These are phyloP conservation scores for Galerucella calmariensis DNA, from an alignment of 2,888 invertebrate species.

Conservation along the genomic window DNA sequence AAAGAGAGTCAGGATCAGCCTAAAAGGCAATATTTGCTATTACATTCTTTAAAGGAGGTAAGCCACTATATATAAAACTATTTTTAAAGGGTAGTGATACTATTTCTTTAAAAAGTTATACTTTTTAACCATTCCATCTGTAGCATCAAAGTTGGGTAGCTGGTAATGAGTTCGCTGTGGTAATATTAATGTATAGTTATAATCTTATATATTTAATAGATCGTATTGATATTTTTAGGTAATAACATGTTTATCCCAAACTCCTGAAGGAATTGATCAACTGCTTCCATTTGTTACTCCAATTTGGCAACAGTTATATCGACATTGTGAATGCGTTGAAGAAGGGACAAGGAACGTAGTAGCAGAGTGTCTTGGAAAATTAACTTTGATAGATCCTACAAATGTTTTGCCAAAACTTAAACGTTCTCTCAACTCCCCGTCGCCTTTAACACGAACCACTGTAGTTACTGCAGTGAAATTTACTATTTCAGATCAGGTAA, in stretches of 20 bases:
- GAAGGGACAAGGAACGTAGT: slow-evolving; percentile 99
- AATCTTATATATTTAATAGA: no score
- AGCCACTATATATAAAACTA: neutral
- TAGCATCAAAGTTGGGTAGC: neutral
- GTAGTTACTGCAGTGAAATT: slow-evolving; percentile 98
- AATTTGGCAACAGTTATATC: slow-evolving; percentile 93
- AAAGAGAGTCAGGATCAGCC: slow-evolving; percentile 94
- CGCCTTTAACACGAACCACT: slow-evolving; percentile 91
- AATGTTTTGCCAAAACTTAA: slow-evolving; percentile 89
- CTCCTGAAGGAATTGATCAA: slow-evolving; percentile 78
- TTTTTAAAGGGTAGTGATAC: neutral
- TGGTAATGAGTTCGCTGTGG: neutral
- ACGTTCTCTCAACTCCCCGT: slow-evolving; percentile 81
- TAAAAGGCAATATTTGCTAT: slow-evolving; percentile 92
- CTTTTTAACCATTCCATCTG: neutral
- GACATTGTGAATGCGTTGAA: slow-evolving; percentile 95
- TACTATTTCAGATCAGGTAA: slow-evolving; percentile 92
- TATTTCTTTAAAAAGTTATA: slow-evolving; percentile 1
- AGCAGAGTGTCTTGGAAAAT: slow-evolving; percentile 96
- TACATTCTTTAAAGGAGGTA: slow-evolving; percentile 98
- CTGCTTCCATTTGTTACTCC: slow-evolving; percentile 84
- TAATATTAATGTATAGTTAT: neutral
- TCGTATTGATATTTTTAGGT: slow-evolving; percentile 68
- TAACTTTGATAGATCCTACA: slow-evolving; percentile 92
- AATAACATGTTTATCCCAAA: slow-evolving; percentile 84